Percentiles rank a stretch among this genome's conserved stretches.
Conservation (phyloP, 2,888 invertebrate genomes). For the Smittia aterrima region DNA sequence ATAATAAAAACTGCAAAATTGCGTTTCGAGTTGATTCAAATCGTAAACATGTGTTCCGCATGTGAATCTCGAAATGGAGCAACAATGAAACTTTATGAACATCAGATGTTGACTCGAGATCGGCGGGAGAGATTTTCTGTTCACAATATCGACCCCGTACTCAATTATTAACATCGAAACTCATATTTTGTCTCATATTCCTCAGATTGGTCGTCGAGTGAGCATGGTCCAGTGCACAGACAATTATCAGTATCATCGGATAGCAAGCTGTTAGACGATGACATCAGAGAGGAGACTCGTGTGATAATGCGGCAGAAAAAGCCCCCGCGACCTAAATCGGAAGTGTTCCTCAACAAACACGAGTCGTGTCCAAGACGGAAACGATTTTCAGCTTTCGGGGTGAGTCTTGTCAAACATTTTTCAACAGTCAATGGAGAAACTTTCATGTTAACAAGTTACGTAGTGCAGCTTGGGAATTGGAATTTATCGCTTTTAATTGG, state of each 20-base stretch:
- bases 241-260: constrained; percentile 90
- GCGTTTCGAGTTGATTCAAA: neutral
- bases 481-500: too few relatives aligned
- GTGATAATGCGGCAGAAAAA: constrained; percentile 87
- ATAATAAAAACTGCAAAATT: constrained; percentile 5
- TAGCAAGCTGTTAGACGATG: constrained; percentile 87
- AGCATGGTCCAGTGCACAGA: constrained; percentile 81
- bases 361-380: constrained; percentile 75
- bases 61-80: constrained; percentile 4
- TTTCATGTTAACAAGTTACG: neutral
- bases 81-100: constrained; percentile 3
- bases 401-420: constrained; percentile 57
- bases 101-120: neutral
- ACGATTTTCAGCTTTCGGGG: constrained; percentile 96
- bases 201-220: constrained; percentile 78
- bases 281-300: constrained; percentile 82
- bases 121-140: too few relatives aligned
- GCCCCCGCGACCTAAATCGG: constrained; percentile 93
- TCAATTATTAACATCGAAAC: neutral
- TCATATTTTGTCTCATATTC: neutral
- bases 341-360: constrained; percentile 82
- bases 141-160: too few relatives aligned
- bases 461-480: too few relatives aligned
- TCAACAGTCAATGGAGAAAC: neutral
- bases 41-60: constrained; percentile 23